Conservation (phyloP, 30 jellyfish, hydroid and myxozoan genomes). For the Catostylus mosaicus region DNA sequence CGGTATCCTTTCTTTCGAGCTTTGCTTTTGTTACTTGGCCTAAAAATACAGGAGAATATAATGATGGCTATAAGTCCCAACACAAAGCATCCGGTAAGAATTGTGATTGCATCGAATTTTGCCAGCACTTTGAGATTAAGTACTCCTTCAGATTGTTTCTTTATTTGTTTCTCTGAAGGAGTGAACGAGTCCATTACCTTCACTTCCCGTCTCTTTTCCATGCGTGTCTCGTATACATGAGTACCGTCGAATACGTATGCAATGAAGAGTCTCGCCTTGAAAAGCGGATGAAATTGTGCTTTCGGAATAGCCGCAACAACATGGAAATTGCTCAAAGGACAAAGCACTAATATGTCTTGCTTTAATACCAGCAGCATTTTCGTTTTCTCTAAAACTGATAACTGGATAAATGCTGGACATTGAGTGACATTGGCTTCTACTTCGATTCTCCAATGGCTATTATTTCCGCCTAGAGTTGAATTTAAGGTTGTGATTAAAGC, state of each 20-base stretch:
- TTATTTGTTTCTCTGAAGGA: neutral
- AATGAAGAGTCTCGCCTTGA: constrained; percentile 38
- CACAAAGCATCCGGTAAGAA: constrained; percentile 31
- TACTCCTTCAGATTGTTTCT: neutral
- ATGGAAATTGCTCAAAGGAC: constrained; percentile 41
- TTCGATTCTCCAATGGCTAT: constrained; percentile 22
- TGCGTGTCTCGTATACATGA: constrained; percentile 43
- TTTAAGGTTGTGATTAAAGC: constrained; percentile 1
- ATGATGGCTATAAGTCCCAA: constrained; percentile 26
- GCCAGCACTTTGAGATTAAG: constrained; percentile 13
- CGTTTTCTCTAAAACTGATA: constrained; percentile 24
- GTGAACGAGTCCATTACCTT: neutral
- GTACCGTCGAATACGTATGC: constrained; percentile 38
- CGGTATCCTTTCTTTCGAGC: constrained; percentile 16
- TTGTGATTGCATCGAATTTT: constrained; percentile 28
- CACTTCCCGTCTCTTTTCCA: constrained; percentile 43
- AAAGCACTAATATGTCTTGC: constrained; percentile 38
- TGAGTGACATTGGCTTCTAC: constrained; percentile 14
- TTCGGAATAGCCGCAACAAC: constrained; percentile 34
- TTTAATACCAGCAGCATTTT: constrained; percentile 1
- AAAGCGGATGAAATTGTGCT: constrained; percentile 2
- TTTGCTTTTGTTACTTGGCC: constrained; percentile 19
- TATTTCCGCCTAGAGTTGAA: constrained; percentile 17
- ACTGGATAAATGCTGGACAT: constrained; percentile 30
- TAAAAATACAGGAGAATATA: constrained; percentile 23